These are phyloP conservation scores for Alligator sinensis DNA, from an alignment of 2,113 vertebrate species.

Conservation along the genomic window DNA sequence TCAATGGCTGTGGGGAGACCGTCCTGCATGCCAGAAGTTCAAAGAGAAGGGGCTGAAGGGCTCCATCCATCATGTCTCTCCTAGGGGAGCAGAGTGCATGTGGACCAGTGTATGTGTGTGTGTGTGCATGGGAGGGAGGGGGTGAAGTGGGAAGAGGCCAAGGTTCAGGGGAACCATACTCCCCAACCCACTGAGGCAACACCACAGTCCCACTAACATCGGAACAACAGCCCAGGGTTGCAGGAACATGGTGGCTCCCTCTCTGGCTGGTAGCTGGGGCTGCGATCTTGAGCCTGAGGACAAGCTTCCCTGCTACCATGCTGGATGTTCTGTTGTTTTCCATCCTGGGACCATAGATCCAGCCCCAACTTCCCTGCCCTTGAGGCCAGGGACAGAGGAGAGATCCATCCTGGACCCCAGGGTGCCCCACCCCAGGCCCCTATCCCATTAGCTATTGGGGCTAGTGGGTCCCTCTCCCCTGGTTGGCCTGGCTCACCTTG, in stretches of 20 bases:
- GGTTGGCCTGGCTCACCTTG: constrained; percentile 15
- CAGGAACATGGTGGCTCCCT: neutral
- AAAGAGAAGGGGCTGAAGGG: neutral
- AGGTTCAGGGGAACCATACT: neutral
- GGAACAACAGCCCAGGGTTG: too few species aligned
- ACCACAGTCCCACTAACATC: too few species aligned
- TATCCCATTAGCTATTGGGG: neutral
- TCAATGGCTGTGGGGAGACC: neutral
- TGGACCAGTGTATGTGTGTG: too few species aligned
- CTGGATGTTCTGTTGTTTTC: neutral
- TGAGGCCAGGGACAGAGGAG: too few species aligned
- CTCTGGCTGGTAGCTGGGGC: neutral
- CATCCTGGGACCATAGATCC: neutral
- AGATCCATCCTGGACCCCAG: neutral
- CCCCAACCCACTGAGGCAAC: too few species aligned
- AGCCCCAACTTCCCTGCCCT: neutral
- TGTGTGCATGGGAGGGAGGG: too few species aligned
- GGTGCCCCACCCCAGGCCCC: neutral
- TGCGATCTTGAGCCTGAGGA: neutral
- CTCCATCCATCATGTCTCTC: neutral
- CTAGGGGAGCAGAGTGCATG: too few species aligned
- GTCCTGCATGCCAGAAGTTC: neutral
- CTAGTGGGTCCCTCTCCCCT: neutral
- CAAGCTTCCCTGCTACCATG: neutral
- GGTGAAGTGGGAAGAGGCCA: neutral